These are phyloP conservation scores for Pterocles burchelli DNA, from an alignment of 2,113 vertebrate genomes.

Conservation along the genomic window DNA sequence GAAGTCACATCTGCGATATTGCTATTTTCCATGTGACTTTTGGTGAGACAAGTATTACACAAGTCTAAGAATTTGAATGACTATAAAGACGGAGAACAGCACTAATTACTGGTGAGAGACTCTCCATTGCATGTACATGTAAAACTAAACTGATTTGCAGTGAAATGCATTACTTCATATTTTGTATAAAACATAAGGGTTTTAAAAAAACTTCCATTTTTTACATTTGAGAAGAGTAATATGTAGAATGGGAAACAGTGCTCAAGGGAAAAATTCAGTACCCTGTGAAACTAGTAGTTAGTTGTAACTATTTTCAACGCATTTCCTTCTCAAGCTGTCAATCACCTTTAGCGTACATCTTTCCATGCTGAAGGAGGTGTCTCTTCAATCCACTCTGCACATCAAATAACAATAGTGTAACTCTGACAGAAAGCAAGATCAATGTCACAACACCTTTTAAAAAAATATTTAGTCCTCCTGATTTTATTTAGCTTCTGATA, in stretches of 20 bases:
- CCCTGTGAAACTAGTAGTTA: not conserved
- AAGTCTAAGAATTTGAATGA: not conserved
- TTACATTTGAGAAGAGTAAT: not conserved
- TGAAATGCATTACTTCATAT: not conserved
- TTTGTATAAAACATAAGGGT: not conserved
- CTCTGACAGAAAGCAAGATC: not conserved
- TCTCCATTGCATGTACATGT: rapidly evolving
- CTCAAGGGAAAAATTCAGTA: not conserved
- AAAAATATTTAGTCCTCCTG: not conserved
- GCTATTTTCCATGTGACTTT: not conserved
- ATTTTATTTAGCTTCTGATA: not conserved
- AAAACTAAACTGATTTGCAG: not conserved
- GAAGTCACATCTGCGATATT: not conserved
- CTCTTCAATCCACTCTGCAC: not conserved
- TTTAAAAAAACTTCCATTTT: not conserved
- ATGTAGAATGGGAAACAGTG: not conserved
- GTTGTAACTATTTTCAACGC: not conserved
- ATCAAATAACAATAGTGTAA: not conserved
- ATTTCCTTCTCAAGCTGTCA: not conserved
- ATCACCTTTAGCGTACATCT: not conserved
- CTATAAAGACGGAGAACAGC: not conserved
- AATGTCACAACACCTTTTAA: not conserved
- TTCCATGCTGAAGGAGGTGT: not conserved
- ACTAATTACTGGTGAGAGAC: not conserved
- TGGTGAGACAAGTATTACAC: not conserved